Conservation (phyloP, 2,113 vertebrate species). For the Coptodon bakossiorum region DNA sequence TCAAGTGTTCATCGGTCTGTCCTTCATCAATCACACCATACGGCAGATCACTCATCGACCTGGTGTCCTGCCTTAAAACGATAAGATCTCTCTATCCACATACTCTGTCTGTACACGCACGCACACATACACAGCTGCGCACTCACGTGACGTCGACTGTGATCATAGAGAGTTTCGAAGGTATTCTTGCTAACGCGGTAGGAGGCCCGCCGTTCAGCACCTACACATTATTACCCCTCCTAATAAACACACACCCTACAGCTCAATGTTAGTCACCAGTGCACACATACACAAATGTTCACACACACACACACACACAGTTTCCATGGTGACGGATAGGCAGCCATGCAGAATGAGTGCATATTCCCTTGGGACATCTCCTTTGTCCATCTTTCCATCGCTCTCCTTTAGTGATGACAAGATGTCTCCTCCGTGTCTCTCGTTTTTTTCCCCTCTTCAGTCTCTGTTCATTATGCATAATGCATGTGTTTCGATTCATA, state of each 20-base stretch:
- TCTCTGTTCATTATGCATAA: constrained; percentile 51
- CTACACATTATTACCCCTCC: constrained; percentile 38
- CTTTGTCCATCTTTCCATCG: constrained; percentile 72
- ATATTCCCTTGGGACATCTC: constrained; percentile 65
- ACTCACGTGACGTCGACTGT: constrained; percentile 15
- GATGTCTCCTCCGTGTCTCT: constrained; percentile 57
- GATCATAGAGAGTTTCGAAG: constrained; percentile 35
- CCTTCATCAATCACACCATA: constrained; percentile 61
- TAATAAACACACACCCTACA: constrained; percentile 27
- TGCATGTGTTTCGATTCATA: constrained; percentile 50
- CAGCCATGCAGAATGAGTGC: constrained; percentile 68
- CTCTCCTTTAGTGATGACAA: constrained; percentile 68
- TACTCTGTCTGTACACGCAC: neutral
- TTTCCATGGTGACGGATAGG: constrained; percentile 69
- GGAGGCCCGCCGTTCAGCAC: constrained; percentile 29
- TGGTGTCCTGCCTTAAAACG: constrained; percentile 40
- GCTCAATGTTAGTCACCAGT: constrained; percentile 22
- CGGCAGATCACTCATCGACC: constrained; percentile 47
- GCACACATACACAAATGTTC: neutral
- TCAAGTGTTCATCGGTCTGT: constrained; percentile 59
- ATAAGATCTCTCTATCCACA: constrained; percentile 51
- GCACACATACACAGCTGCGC: neutral
- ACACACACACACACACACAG: constrained; percentile 37
- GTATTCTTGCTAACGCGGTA: constrained; percentile 41
- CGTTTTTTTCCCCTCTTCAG: neutral